Evolutionary conservation across 2,797 vertebrate genomes (phyloP).

Genomic region (Oryzias dopingdopingensis): DNA sequence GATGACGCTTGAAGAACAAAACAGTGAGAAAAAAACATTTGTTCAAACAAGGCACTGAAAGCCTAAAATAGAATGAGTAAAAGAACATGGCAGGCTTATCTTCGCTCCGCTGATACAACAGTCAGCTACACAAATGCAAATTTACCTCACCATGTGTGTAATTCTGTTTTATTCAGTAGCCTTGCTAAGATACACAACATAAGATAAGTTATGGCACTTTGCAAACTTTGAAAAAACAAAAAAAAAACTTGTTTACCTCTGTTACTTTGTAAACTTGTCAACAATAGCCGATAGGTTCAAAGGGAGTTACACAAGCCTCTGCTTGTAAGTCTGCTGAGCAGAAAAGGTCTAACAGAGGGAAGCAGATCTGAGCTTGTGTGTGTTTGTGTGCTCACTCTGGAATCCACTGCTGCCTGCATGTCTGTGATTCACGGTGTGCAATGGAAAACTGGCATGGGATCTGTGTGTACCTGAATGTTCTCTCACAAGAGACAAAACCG

Average conservation of each 20-base stretch:
- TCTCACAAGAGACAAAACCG: neutral
- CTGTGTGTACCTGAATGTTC: conserved; percentile 8
- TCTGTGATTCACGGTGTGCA: conserved; percentile 24
- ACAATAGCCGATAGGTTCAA: conserved; percentile 5
- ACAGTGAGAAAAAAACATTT: too few species aligned
- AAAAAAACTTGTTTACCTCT: neutral
- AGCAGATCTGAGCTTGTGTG: neutral
- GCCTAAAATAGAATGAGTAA: too few species aligned
- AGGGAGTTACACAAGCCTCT: conserved; percentile 13
- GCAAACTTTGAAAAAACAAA: neutral
- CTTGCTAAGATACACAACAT: too few species aligned
- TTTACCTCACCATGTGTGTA: too few species aligned
- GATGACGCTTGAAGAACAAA: too few species aligned
- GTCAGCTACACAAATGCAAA: too few species aligned
- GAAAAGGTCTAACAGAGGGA: conserved; percentile 16
- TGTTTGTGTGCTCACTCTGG: conserved; percentile 11
- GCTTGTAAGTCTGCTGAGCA: conserved; percentile 14
- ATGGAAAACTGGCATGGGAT: conserved; percentile 38
- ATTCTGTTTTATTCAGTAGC: too few species aligned
- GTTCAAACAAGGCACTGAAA: too few species aligned
- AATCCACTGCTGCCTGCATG: conserved; percentile 4
- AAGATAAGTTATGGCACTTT: too few species aligned
- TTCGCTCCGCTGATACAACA: too few species aligned
- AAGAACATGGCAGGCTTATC: too few species aligned
- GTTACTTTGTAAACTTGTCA: conserved; percentile 5